Evolutionary conservation across 2,888 invertebrate species (phyloP), one percentile per base, ranked within the genome.

Genomic region (Beris morrisii): DNA sequence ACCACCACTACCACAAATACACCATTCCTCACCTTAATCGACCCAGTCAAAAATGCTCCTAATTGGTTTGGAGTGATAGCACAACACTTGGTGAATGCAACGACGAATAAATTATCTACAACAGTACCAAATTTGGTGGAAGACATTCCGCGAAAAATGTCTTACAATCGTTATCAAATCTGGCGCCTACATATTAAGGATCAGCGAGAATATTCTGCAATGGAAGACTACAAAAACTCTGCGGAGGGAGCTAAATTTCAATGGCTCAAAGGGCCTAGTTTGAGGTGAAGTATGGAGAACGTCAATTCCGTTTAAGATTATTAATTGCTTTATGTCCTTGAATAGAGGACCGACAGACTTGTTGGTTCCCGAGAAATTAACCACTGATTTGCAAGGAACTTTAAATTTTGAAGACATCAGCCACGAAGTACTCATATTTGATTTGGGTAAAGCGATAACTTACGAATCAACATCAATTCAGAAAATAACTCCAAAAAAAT

Each of bases 391-490:
- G 30, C 76, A 78, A 72, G 78, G 75, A 38, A 79, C 87, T 3
- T 79, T 91, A 4, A 84, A 84, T 66, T 84, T 86, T 12, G 83
- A 84, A 68, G 83, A 84, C 50, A 86, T 91, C 43, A 84, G 86
- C 57, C 89, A 84, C 70, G 85, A 86, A 70, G 84, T 90, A 0
- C 80, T 90, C 38, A 87, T 90, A 73, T 85, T 87, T 74, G 90
- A 92, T 77, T 83, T 92, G 32, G 89, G 91, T 84, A 88, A 88
- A 83, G 86, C 86, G 0, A 89, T 90, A 67, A 81, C 82, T 7
- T 86, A 85, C 73, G 89, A 90, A 84, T 85, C 73, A 82, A 87
- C 72, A 84, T 30, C 66, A 32, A 32, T 54, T 22, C 9, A 28
- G 4, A 53, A 46, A 11, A 4, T 31, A 4, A 12, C 11, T 15